Evolutionary conservation across 2,113 vertebrate species (phyloP).

Genomic region (Patagioenas fasciata): DNA sequence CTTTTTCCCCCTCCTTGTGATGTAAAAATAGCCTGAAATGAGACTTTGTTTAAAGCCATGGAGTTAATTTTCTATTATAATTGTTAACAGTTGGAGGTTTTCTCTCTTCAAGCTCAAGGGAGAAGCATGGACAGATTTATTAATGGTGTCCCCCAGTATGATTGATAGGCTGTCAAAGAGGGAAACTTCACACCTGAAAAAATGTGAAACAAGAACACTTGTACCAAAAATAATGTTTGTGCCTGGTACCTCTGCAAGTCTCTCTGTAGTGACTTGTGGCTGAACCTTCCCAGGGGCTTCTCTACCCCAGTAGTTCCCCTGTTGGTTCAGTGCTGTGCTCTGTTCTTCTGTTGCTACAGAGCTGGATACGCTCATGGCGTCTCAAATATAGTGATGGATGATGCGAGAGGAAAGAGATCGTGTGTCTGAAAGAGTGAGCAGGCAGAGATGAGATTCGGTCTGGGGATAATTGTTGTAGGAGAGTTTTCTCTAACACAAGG

Average conservation of each 20-base stretch:
- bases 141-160: conserved; percentile 50
- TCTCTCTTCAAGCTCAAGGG: conserved; percentile 53
- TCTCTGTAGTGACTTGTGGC: not conserved
- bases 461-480: not conserved
- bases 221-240: not conserved
- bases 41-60: conserved; percentile 47
- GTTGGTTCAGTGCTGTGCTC: not conserved
- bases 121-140: conserved; percentile 59
- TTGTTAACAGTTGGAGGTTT: conserved; percentile 65
- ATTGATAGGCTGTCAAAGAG: conserved; percentile 61
- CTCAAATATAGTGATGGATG: not conserved
- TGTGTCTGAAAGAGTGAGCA: not conserved
- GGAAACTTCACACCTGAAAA: conserved; percentile 64
- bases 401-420: not conserved
- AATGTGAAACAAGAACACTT: conserved; percentile 56
- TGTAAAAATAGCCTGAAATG: conserved; percentile 44
- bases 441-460: not conserved
- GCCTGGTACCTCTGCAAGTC: not conserved
- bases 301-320: not conserved
- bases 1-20: not conserved
- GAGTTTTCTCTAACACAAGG: not conserved
- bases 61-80: conserved; percentile 65
- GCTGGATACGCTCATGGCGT: not conserved
- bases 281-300: not conserved
- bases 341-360: not conserved